phyloP scores from a whole-genome alignment of 2,888 invertebrate genomes.

The Dasypolia templi region DNA sequence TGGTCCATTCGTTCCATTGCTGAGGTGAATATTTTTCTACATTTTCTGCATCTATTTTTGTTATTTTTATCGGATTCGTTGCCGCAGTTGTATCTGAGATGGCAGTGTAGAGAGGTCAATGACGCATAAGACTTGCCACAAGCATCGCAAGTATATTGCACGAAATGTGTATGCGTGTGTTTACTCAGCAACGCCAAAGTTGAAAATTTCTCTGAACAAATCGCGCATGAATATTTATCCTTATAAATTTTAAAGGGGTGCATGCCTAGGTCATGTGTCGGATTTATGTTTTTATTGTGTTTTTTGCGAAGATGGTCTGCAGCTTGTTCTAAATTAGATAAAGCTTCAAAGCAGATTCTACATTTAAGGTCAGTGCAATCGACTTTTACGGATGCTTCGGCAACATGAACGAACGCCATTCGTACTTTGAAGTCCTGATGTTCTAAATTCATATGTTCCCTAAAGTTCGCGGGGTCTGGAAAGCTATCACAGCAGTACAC shows the following conservation, averaged over 20 bases:
- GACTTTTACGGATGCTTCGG: conserved; percentile 68
- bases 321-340: conserved; percentile 53
- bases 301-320: conserved; percentile 64
- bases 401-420: conserved; percentile 67
- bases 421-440: conserved; percentile 67
- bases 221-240: conserved; percentile 66
- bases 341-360: conserved; percentile 63
- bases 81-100: conserved; percentile 64
- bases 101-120: conserved; percentile 67
- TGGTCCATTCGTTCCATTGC: conserved; percentile 57
- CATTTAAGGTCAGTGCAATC: conserved; percentile 70
- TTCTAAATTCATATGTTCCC: conserved; percentile 70
- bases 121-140: conserved; percentile 74
- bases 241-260: conserved; percentile 69
- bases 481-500: conserved; percentile 73
- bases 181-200: conserved; percentile 67
- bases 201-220: conserved; percentile 69
- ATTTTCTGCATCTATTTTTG: conserved; percentile 56
- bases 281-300: conserved; percentile 64
- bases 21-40: conserved; percentile 51
- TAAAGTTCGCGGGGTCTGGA: conserved; percentile 69
- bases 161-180: conserved; percentile 72
- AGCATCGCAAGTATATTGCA: conserved; percentile 73
- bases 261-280: conserved; percentile 66
- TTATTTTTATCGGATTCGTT: conserved; percentile 45